Conservation (phyloP, 64 coral and sea anemone genomes). For the Exaiptasia diaphana region DNA sequence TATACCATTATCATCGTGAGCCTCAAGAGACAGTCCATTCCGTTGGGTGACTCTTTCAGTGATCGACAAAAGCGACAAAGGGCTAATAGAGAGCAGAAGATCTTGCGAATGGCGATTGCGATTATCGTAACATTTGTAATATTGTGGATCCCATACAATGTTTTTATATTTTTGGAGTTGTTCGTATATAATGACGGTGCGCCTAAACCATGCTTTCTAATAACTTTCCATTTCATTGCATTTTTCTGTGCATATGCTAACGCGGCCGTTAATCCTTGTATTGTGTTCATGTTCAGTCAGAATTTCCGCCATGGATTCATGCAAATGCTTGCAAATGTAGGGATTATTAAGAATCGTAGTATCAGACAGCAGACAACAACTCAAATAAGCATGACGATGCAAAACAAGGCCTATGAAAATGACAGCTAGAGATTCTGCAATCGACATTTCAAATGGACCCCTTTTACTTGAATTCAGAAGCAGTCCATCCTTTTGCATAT, state of each 20-base stretch:
- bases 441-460: too few relatives aligned
- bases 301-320: slow-evolving; percentile 26
- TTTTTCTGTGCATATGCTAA: neutral
- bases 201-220: neutral
- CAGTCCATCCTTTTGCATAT: too few relatives aligned
- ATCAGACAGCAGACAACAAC: neutral
- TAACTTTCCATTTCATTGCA: neutral
- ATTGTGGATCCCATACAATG: slow-evolving; percentile 23
- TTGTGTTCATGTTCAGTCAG: neutral
- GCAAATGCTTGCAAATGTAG: neutral
- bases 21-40: slow-evolving; percentile 15
- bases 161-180: slow-evolving; percentile 11
- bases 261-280: neutral
- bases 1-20: slow-evolving; percentile 32
- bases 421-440: too few relatives aligned
- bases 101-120: slow-evolving; percentile 28
- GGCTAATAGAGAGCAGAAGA: slow-evolving; percentile 7
- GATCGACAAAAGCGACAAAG: slow-evolving; percentile 16
- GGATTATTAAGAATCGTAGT: neutral
- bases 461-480: too few relatives aligned
- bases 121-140: slow-evolving; percentile 11
- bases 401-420: too few relatives aligned
- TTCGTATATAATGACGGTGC: neutral
- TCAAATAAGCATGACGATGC: too few relatives aligned
- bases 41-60: slow-evolving; percentile 9